Evolutionary conservation across 2,797 vertebrate genomes (phyloP).

Genomic region (Arctocebus calabarensis): DNA sequence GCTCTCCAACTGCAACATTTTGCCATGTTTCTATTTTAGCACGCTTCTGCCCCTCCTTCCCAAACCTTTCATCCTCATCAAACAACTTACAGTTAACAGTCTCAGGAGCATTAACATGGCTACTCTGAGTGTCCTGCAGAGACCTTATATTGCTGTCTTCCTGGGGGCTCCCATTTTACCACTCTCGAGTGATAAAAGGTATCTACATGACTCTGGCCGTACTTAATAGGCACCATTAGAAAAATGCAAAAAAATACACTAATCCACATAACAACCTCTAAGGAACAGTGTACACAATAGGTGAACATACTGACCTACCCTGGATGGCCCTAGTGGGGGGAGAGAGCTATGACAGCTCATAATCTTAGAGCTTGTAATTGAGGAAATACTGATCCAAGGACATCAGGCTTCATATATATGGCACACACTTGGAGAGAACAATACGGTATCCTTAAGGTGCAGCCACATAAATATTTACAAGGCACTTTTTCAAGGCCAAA

Average conservation of each 20-base stretch:
- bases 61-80: neutral
- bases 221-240: neutral
- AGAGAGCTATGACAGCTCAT: accelerated
- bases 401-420: neutral
- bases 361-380: neutral
- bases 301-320: neutral
- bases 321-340: no score
- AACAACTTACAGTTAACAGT: neutral
- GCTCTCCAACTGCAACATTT: neutral
- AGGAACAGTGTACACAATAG: neutral
- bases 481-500: neutral
- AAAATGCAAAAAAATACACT: neutral
- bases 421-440: neutral
- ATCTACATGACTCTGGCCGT: neutral
- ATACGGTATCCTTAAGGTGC: neutral
- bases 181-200: neutral
- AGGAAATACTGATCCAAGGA: neutral
- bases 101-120: no score
- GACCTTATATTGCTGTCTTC: neutral
- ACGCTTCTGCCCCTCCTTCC: neutral
- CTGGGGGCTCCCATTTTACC: neutral
- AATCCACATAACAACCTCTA: neutral
- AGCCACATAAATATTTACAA: neutral
- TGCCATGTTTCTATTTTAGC: neutral
- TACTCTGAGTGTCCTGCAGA: neutral